Evolutionary conservation across 2,797 vertebrate species (phyloP), one percentile per base, ranked within the genome.

Genomic region (Echeneis naucrates): DNA sequence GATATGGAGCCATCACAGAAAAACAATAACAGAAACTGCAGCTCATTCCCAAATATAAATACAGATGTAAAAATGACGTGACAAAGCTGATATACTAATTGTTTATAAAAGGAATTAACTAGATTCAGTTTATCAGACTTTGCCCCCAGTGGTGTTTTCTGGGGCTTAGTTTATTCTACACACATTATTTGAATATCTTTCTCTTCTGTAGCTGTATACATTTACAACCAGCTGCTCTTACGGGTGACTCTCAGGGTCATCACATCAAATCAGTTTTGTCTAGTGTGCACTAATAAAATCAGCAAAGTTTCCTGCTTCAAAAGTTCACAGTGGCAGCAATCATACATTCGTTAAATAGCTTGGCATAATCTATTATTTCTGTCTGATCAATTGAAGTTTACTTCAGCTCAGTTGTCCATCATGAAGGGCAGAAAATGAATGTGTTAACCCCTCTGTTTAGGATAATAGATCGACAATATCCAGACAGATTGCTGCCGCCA

Each of bases 391-490:
- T 83, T 81, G 24, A 83, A 56, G 67, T 78, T 80, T 71, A 60
- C 71, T 61, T 55, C 47, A 55, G 69, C 50, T 54, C 63, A 69
- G n/a, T 72, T 80, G 75, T 83, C 77, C 71, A 81, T 81, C 75
- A 81, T 71, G 19, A 54, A 82, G 71, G 75, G 88, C 75, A 81
- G 79, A 80, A 85, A 86, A 88, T 83, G 68, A 90, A 88, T 83
- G 85, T 78, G 72, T 90, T 93, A 88, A 86, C 75, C 61, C 72
- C 69, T 38, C 68, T 84, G 77, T 86, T 81, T 89, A 80, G 80
- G 89, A 87, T 89, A 93, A 91, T 87, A 80, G 72, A 90, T 91
- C 78, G 80, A 84, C 85, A 87, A 77, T 68, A 84, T 83, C 78
- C 71, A 92, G 89, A 93, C 86, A 88, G 91, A 93, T 93, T 84